These are phyloP conservation scores for Isoperla grammatica DNA, from an alignment of 2,888 invertebrate species.

Conservation along the genomic window DNA sequence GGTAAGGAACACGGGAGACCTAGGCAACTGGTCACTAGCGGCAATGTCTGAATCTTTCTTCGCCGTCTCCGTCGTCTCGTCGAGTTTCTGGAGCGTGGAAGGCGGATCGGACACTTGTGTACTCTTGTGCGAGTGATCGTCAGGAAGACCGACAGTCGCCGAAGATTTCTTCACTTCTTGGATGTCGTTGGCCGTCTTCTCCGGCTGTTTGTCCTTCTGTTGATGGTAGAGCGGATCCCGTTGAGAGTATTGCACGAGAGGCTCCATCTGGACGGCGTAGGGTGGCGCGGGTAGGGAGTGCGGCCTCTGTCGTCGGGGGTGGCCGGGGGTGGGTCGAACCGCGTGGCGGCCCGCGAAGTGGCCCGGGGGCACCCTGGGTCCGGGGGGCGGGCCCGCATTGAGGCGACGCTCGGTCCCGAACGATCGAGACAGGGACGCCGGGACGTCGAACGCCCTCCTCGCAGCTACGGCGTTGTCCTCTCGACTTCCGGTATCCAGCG, in stretches of 20 bases:
- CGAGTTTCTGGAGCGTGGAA: neutral
- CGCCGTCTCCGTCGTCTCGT: neutral
- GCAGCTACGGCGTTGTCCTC: neutral
- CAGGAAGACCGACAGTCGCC: neutral
- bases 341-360: conserved; percentile 27
- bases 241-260: conserved; percentile 71
- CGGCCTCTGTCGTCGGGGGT: conserved; percentile 20
- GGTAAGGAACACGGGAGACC: conserved; percentile 5
- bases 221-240: conserved; percentile 59
- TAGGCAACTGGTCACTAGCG: conserved; percentile 10
- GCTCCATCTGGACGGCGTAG: conserved; percentile 76
- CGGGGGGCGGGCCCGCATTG: conserved; percentile 1
- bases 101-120: conserved; percentile 1
- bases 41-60: conserved; percentile 3
- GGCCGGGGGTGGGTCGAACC: neutral
- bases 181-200: conserved; percentile 18
- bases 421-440: neutral
- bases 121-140: conserved; percentile 14
- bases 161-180: conserved; percentile 13
- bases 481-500: neutral
- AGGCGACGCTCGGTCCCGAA: conserved; percentile 13
- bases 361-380: conserved; percentile 18
- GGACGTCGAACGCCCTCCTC: conserved; percentile 8
- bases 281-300: conserved; percentile 49
- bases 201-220: conserved; percentile 6